Evolutionary conservation across 2,113 vertebrate species (phyloP), one percentile per base, ranked within the genome.

Genomic region (Psammodynastes pulverulentus): DNA sequence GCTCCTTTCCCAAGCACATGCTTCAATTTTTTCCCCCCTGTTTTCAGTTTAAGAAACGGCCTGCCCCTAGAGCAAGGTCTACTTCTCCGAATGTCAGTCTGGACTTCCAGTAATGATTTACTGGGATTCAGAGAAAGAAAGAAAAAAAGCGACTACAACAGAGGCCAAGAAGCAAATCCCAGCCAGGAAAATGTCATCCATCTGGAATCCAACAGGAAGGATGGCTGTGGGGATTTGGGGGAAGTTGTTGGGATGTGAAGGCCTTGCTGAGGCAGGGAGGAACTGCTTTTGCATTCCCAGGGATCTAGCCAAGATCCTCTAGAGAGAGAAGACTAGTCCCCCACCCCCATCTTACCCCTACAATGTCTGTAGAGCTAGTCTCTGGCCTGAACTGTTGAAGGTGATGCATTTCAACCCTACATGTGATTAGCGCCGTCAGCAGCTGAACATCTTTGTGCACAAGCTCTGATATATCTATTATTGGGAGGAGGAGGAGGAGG

Each of bases 141-240:
- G 4, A 53, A n/a, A 45, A 8, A 43, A 43, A 13, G 24, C 12
- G 2, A 29, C 48, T 29, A 45, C 52, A 13, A 56, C 26, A 34
- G 29, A 39, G 43, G 91, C 91, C 87, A 89, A 72, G 91, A 89
- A 52, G 24, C 51, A 15, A n/a, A 39, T 15, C 12, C 58, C 45
- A 29, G 91, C 91, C 91, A 89, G 91, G 72, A 92, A 92, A 92
- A 92, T 92, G 91, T 92, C 91, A 89, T 89, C 87, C 72, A 48
- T 29, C 91, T 89, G 72, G 79, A 92, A 89, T 92, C 72, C 72
- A 51, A 21, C 72, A 85, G 87, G 91, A 89, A 92, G 58, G 91
- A 89, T 26, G 72, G 45, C 72, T 23, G 21, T 85, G 21, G 87
- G 85, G 87, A 58, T 92, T 58, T 85, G n/a, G 13, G 24, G 51